A percentile compares a stretch with the other conserved stretches of the same genome.
These are phyloP conservation scores for Sinella curviseta DNA, from an alignment of 1,140 invertebrate genomes.

Conservation along the genomic window DNA sequence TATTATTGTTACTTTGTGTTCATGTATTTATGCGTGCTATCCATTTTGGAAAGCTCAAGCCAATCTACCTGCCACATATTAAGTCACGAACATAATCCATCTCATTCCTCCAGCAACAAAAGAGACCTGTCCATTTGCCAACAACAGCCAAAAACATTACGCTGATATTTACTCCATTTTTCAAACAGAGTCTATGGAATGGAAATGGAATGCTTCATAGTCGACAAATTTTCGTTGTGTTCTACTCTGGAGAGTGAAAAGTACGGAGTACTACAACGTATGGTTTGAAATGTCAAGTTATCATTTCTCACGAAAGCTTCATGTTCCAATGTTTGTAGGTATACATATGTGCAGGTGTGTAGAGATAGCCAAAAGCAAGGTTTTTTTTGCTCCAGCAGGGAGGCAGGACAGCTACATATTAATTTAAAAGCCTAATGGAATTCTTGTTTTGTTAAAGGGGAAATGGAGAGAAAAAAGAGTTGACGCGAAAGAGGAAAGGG, in stretches of 20 bases:
- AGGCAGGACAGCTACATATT: constrained; percentile 15
- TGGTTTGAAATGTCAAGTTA: constrained; percentile 29
- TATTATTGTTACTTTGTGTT: too few species aligned
- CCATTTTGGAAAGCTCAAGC: not conserved
- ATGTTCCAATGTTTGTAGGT: too few species aligned
- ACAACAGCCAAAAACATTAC: not conserved
- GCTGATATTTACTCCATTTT: not conserved
- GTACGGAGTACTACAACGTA: not conserved
- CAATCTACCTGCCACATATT: constrained; percentile 36
- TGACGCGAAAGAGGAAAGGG: not conserved
- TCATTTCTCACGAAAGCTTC: constrained; percentile 40
- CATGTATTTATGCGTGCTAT: constrained; percentile 1
- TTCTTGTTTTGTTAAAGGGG: not conserved
- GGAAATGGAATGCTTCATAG: constrained; percentile 16
- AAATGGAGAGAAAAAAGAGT: not conserved
- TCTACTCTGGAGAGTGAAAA: not conserved
- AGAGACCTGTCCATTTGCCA: not conserved
- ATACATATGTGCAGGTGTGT: too few species aligned
- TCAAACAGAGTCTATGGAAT: constrained; percentile 30
- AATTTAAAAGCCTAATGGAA: constrained; percentile 19
- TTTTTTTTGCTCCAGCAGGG: not conserved
- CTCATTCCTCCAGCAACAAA: constrained; percentile 30
- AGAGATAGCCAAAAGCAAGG: not conserved
- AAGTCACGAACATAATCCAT: constrained; percentile 44
- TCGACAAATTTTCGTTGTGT: not conserved